phyloP scores from a whole-genome alignment of 2,113 vertebrate genomes.

The Fregetta grallaria region DNA sequence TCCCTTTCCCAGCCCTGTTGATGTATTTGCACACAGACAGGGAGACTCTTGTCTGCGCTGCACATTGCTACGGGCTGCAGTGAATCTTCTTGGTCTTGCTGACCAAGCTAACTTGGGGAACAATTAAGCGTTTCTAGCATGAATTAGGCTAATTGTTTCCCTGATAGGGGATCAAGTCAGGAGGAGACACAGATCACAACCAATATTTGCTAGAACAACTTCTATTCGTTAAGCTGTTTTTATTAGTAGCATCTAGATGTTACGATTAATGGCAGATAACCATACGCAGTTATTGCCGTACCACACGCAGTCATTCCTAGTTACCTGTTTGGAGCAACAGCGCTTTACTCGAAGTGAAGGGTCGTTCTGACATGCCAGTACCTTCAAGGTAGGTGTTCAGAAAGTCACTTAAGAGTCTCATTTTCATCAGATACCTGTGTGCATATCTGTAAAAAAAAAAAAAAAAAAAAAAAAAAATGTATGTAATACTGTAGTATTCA shows the following conservation, averaged over 20 bases:
- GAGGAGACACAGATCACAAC: neutral
- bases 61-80: neutral
- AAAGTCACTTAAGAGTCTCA: neutral
- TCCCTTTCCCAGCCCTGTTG: neutral
- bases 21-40: slow-evolving; percentile 12
- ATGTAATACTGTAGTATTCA: neutral
- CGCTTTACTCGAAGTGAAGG: neutral
- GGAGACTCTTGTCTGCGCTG: slow-evolving; percentile 5
- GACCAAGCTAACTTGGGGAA: slow-evolving; percentile 28
- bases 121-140: neutral
- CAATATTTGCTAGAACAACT: neutral
- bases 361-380: neutral
- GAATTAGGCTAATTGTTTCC: slow-evolving; percentile 19
- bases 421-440: neutral
- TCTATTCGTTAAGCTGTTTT: neutral
- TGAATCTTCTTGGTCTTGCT: slow-evolving; percentile 47
- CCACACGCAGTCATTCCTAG: neutral
- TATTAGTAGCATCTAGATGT: neutral
- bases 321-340: neutral
- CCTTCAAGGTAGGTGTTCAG: neutral
- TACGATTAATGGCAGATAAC: neutral
- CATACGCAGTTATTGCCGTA: accelerated
- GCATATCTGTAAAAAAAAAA: neutral
- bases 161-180: neutral
- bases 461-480: neutral